A percentile compares a stretch with the other conserved stretches of the same genome.
phyloP scores from a whole-genome alignment of 2,888 invertebrate species.

The Lottia scabra region DNA sequence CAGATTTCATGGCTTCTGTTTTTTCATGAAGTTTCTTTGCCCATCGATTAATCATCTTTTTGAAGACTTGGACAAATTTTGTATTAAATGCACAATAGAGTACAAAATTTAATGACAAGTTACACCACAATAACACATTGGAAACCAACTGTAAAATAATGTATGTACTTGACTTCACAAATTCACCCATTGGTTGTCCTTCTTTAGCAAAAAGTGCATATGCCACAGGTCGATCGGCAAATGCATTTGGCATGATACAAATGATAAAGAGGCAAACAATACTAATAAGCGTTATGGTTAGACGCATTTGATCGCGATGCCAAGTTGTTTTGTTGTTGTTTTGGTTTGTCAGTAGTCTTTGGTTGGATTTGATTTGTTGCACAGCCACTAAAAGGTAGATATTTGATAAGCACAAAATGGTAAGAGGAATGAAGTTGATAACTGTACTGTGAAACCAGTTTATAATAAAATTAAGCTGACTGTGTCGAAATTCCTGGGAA shows the following conservation, averaged over 20 bases:
- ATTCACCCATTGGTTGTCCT: constrained; percentile 27
- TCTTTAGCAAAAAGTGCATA: constrained; percentile 47
- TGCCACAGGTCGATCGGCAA: constrained; percentile 56
- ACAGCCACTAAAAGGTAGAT: constrained; percentile 54
- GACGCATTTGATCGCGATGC: constrained; percentile 57
- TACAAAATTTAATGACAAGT: constrained; percentile 63
- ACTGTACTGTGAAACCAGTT: constrained; percentile 55
- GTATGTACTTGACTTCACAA: constrained; percentile 45
- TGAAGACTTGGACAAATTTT: constrained; percentile 51
- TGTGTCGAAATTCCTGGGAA: constrained; percentile 45
- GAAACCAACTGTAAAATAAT: constrained; percentile 43
- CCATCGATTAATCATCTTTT: constrained; percentile 42
- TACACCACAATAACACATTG: constrained; percentile 58
- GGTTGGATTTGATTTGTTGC: constrained; percentile 45
- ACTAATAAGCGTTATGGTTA: constrained; percentile 61
- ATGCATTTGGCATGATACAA: constrained; percentile 62
- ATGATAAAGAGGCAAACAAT: constrained; percentile 61
- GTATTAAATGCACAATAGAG: constrained; percentile 64
- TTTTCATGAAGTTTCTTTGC: constrained; percentile 20
- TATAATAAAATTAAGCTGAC: constrained; percentile 36
- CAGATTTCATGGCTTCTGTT: background rate
- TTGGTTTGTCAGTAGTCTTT: constrained; percentile 43
- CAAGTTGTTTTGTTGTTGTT: constrained; percentile 51
- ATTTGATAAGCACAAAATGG: constrained; percentile 49
- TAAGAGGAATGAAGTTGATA: constrained; percentile 54